Percentiles rank a stretch among this genome's conserved stretches.
Conservation (phyloP, 2,888 invertebrate species). For the Erebia aethiops region DNA sequence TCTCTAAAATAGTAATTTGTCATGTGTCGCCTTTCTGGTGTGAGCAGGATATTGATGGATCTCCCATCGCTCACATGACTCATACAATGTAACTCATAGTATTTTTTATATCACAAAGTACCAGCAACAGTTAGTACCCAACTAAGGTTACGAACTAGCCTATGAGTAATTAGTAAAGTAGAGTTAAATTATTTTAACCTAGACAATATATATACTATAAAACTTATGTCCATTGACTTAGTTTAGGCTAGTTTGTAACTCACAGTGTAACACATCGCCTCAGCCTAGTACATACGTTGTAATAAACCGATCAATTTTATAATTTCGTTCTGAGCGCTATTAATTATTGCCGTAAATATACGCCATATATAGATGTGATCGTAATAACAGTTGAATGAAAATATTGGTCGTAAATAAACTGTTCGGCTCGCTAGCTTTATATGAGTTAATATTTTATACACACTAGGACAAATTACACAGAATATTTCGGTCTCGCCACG, state of each 20-base stretch:
- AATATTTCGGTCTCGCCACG: too few species aligned
- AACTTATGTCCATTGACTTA: too few species aligned
- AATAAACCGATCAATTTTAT: slow-evolving; percentile 7
- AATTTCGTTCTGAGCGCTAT: slow-evolving; percentile 5
- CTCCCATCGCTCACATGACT: too few species aligned
- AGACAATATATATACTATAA: too few species aligned
- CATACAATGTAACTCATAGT: not conserved
- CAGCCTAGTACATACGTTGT: not conserved
- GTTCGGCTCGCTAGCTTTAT: not conserved
- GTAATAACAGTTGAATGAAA: not conserved
- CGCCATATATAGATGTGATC: slow-evolving; percentile 1
- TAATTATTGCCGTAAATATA: not conserved
- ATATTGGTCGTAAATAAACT: not conserved
- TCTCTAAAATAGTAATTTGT: slow-evolving; percentile 2
- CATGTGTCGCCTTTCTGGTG: not conserved
- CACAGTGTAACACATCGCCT: not conserved
- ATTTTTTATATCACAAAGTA: too few species aligned
- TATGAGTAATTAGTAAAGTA: too few species aligned
- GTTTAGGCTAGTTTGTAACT: too few species aligned
- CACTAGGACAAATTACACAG: too few species aligned
- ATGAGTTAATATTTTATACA: too few species aligned
- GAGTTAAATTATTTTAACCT: too few species aligned
- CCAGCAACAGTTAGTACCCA: too few species aligned
- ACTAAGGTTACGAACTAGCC: too few species aligned
- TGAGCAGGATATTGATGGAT: not conserved